Base-by-base conservation (phyloP, 1,140 invertebrate species). In the Pseudobourletiella spinata region DNA sequence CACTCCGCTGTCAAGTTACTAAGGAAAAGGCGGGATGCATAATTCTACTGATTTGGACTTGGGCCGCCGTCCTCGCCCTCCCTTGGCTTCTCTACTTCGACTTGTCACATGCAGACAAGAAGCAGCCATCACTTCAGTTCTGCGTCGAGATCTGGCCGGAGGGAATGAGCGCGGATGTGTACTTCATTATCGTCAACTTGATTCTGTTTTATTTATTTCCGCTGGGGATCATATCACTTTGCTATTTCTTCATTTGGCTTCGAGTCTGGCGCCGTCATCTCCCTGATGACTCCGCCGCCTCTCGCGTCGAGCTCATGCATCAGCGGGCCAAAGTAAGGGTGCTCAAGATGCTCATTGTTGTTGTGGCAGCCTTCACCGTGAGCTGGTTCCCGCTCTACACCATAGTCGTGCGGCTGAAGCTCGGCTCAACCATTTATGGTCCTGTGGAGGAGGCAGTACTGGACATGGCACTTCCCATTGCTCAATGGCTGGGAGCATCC, bases 371-470 rank as follows among this genome's bases (percentile, higher is more conserved):
- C 1, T 86, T 86, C 72, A 79, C 81, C 3, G 71, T 83, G 2
- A 83, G 81, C 14, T 86, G 84, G 84, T 72, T 83, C 22, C 84
- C 84, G 2, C 74, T 86, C 1, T 86, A 86, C 73, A 74, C 72
- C 14, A 73, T 81, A 28, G 76, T 79, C 61, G 73, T 73, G 26
- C 66, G 77, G 8, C 69, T 80, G 16, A 80, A 80, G 65, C 74
- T 81, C 3, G 44, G 6, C 30, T 61, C 74, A 14, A 67, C 70
- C 8, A 44, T 63, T 0, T 57, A 71, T 2, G 64, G 60, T 8
- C 64, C 67, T 2, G 26, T 50, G 20, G 73, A 75, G 20, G 70
- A 76, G n/a, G 65, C 72, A 15, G 51, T 80, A 4, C 72, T 79
- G 11, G 68, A 76, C 30, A 68, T 78, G 0, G 70, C 79, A 1